Percentiles rank a stretch among this genome's conserved stretches.
phyloP scores from a whole-genome alignment of 2,797 vertebrate genomes.

The Petrocephalus sullivani region DNA sequence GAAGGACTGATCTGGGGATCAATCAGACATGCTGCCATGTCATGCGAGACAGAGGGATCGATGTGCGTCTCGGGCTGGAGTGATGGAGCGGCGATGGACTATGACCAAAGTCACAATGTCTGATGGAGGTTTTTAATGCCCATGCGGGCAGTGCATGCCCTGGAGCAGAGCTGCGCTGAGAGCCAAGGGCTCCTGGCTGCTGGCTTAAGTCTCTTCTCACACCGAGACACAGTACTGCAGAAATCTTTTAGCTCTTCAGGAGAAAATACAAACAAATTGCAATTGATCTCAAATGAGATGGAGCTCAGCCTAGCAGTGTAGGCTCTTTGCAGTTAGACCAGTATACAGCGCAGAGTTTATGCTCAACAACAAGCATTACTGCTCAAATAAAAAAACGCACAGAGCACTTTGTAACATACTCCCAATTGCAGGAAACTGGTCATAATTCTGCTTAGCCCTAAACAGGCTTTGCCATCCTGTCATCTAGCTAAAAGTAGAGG shows the following conservation, averaged over 20 bases:
- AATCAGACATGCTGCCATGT: conserved; percentile 64
- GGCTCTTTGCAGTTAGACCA: not conserved
- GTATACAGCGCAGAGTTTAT: not conserved
- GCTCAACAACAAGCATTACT: not conserved
- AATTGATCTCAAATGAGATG: conserved; percentile 4
- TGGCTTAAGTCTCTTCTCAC: not conserved
- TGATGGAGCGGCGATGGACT: conserved; percentile 63
- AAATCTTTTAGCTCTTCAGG: conserved; percentile 45
- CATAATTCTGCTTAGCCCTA: not conserved
- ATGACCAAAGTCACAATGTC: conserved; percentile 56
- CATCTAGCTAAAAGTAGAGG: conserved; percentile 40
- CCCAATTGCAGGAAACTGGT: not conserved
- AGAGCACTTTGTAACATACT: not conserved
- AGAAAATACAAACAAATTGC: conserved; percentile 38
- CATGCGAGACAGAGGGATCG: conserved; percentile 34
- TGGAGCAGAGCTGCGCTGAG: not conserved
- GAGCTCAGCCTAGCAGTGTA: not conserved
- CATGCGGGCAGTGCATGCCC: conserved; percentile 1
- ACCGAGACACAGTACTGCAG: not conserved
- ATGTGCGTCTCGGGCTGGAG: conserved; percentile 43
- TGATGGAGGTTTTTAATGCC: conserved; percentile 27
- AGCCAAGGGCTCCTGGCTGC: not conserved
- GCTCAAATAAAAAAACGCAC: not conserved
- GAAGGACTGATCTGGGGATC: conserved; percentile 73
- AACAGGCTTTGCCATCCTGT: conserved; percentile 40